Evolutionary conservation across 2,888 invertebrate genomes (phyloP).

Genomic region (Xanthia icteritia): DNA sequence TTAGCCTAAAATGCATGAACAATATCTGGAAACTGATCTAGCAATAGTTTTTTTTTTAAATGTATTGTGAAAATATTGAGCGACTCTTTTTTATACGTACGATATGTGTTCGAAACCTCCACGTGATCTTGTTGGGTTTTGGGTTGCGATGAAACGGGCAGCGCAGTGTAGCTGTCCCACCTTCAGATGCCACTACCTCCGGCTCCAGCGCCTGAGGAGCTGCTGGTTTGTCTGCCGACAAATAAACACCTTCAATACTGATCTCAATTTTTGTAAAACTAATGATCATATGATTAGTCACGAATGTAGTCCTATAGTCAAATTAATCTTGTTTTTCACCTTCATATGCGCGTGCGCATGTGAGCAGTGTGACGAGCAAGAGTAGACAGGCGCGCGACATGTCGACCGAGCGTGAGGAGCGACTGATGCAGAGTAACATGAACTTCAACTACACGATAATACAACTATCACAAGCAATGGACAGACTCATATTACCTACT

Average conservation of each 20-base stretch:
- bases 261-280: neutral
- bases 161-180: slow-evolving; percentile 93
- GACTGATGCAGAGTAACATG: no score
- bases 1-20: neutral
- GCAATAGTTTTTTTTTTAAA: neutral
- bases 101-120: slow-evolving; percentile 93
- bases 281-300: neutral
- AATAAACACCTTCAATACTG: neutral
- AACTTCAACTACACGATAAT: no score
- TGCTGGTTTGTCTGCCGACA: slow-evolving; percentile 76
- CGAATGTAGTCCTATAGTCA: neutral
- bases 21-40: neutral
- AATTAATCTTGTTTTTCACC: neutral
- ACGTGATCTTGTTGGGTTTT: slow-evolving; percentile 93
- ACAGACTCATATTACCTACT: no score
- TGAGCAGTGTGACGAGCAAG: no score
- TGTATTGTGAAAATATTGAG: neutral
- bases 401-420: no score
- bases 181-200: slow-evolving; percentile 92
- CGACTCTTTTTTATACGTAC: slow-evolving; percentile 85
- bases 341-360: no score
- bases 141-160: slow-evolving; percentile 95
- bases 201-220: slow-evolving; percentile 88
- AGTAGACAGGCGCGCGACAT: no score
- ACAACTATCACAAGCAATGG: no score